Evolutionary conservation across 2,888 invertebrate genomes (phyloP), one percentile per base, ranked within the genome.

Genomic region (Papilio elwesi): DNA sequence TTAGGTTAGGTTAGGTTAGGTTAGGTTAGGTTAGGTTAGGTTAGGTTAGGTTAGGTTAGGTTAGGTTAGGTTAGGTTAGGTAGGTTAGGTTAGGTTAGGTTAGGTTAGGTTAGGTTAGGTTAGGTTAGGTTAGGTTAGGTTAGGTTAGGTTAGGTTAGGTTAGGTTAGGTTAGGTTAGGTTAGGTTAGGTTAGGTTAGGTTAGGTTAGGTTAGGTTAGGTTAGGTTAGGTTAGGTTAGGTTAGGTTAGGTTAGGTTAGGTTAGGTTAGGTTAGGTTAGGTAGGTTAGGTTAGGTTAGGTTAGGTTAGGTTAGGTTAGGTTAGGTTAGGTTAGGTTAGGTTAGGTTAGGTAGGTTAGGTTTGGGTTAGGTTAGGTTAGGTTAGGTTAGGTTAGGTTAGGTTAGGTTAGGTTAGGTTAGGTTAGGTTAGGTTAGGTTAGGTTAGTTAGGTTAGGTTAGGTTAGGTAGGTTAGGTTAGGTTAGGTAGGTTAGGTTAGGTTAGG

Each of bases 61-160:
- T 73, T 73, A 73, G 73, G 73, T 73, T 73, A 73, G n/a, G n/a
- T n/a, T n/a, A n/a, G n/a, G n/a, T n/a, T n/a, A n/a, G n/a, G n/a
- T n/a, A n/a, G n/a, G n/a, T n/a, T n/a, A n/a, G n/a, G n/a, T n/a
- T n/a, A n/a, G n/a, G n/a, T n/a, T n/a, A n/a, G n/a, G n/a, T n/a
- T 71, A 71, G 71, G 71, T 73, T 68, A 68, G 67, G 67, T 68
- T 69, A 69, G 69, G 69, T 62, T 70, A 51, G 57, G 68, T 68
- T 70, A 76, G 78, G 77, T 77, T 77, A 77, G 77, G 78, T 77
- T 76, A 75, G 76, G 75, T 74, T 76, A 76, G 76, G 76, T 77
- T 77, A 76, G 77, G 76, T 76, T 75, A 75, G 77, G 75, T 77
- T 75, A 75, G 77, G 77, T 77, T 55, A 16, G 26, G 55, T 16